phyloP scores from a whole-genome alignment of 2,888 invertebrate genomes.

The Argyra leucocephala region DNA sequence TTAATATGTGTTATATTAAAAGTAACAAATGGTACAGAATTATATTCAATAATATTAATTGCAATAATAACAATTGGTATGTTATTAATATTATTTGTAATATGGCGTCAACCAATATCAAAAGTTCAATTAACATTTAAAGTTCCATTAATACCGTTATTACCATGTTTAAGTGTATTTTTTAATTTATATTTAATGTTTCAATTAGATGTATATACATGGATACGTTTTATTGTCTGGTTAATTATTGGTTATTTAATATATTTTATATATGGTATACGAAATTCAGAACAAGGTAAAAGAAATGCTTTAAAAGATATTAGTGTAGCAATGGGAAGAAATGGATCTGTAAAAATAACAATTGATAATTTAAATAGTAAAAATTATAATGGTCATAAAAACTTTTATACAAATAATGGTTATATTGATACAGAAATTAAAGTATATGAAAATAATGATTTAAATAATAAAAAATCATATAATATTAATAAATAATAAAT shows the following conservation, averaged over 20 bases:
- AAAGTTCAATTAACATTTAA: constrained; percentile 57
- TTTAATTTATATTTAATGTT: constrained; percentile 87
- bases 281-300: constrained; percentile 57
- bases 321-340: background rate
- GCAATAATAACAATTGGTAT: constrained; percentile 46
- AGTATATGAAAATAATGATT: background rate
- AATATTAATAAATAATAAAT: too few species aligned
- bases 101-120: constrained; percentile 61
- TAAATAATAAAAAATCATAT: constrained; percentile 5
- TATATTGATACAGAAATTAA: background rate
- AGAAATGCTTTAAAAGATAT: constrained; percentile 22
- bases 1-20: constrained; percentile 34
- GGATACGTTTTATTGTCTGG: constrained; percentile 84
- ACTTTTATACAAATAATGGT: background rate
- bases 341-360: background rate
- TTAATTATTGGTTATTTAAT: constrained; percentile 72
- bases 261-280: constrained; percentile 77
- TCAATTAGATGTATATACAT: constrained; percentile 72
- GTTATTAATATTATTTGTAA: constrained; percentile 49
- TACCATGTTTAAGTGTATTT: constrained; percentile 75
- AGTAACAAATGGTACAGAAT: constrained; percentile 27
- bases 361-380: background rate
- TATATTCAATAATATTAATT: constrained; percentile 37
- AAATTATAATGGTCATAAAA: too few species aligned
- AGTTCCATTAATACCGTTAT: constrained; percentile 74